Percentiles rank a stretch among this genome's conserved stretches.
phyloP scores from a whole-genome alignment of 2,797 vertebrate genomes.

The Acestrorhynchus altus region DNA sequence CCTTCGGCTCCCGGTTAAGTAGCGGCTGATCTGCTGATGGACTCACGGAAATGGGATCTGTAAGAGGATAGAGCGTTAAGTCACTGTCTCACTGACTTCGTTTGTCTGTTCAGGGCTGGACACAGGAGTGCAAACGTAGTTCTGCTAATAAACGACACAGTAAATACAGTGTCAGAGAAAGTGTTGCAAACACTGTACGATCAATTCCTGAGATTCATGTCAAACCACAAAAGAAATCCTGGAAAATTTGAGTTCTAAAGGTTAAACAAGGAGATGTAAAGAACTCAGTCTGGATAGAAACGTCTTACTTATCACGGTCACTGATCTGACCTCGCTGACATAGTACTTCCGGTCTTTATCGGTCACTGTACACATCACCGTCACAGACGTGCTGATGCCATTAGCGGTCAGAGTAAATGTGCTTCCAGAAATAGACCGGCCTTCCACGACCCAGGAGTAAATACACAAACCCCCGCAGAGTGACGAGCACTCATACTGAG shows the following conservation, averaged over 20 bases:
- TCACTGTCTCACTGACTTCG: neutral
- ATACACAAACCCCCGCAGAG: slow-evolving; percentile 56
- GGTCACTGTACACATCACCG: neutral
- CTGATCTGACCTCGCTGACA: neutral
- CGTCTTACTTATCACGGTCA: slow-evolving; percentile 33
- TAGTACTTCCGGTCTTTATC: neutral
- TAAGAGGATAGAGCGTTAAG: neutral
- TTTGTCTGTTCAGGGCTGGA: neutral
- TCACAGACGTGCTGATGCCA: slow-evolving; percentile 31
- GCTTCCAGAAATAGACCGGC: slow-evolving; percentile 27
- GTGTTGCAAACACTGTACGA: no score
- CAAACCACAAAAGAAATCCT: no score
- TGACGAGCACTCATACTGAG: slow-evolving; percentile 53
- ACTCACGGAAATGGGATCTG: slow-evolving; percentile 35
- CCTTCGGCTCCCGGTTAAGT: slow-evolving; percentile 13
- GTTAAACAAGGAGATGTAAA: neutral
- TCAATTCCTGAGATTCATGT: no score
- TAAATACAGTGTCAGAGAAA: no score
- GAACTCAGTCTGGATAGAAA: neutral
- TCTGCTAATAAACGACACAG: no score
- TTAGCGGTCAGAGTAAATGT: slow-evolving; percentile 58
- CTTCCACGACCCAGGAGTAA: slow-evolving; percentile 61
- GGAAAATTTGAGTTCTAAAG: no score
- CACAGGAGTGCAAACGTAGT: neutral
- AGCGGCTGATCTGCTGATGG: slow-evolving; percentile 10